Percentiles rank a stretch among this genome's conserved stretches.
Evolutionary conservation across 2,113 vertebrate genomes (phyloP).

Genomic region (Centropus bengalensis): DNA sequence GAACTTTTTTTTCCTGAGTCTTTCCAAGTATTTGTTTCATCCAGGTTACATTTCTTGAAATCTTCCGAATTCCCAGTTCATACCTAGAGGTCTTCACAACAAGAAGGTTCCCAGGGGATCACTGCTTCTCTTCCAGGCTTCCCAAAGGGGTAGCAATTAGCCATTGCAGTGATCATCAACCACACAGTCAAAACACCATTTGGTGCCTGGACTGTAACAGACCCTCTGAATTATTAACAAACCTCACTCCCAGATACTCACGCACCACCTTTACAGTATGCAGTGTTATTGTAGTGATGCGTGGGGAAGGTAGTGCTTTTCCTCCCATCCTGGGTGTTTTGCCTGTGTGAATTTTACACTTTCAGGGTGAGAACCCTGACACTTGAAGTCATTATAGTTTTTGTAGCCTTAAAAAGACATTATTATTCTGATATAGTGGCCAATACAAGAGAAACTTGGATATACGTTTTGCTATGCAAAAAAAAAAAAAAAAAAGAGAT

Average conservation of each 20-base stretch:
- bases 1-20: background rate
- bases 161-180: background rate
- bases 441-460: background rate
- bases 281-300: background rate
- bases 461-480: background rate
- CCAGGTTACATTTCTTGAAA: background rate
- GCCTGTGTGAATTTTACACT: background rate
- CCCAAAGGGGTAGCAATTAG: background rate
- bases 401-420: background rate
- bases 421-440: background rate
- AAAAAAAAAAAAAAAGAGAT: background rate
- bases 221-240: background rate
- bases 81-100: background rate
- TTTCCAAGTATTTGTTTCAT: background rate
- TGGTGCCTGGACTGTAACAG: background rate
- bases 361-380: background rate
- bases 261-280: accelerated
- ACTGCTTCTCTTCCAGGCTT: background rate
- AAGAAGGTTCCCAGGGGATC: background rate
- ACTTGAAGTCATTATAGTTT: background rate
- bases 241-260: background rate
- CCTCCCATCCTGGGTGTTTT: background rate
- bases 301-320: background rate
- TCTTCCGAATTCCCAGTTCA: background rate
- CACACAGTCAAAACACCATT: background rate